Conservation (phyloP, 2,113 vertebrate species). For the Anolis sagrei region DNA sequence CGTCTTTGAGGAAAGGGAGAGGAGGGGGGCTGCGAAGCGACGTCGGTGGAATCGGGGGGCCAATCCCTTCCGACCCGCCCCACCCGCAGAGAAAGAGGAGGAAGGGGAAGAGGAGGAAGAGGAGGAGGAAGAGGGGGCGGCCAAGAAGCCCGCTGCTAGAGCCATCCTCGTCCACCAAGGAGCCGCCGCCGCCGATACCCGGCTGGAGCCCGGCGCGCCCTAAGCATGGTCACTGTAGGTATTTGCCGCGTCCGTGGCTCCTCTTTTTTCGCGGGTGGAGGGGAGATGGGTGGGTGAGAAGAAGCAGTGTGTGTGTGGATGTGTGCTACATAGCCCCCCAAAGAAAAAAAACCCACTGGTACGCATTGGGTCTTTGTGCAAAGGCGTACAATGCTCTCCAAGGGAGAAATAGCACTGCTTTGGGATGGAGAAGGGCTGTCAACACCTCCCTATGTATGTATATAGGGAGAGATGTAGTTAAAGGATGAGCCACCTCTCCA, state of each 20-base stretch:
- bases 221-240: conserved; percentile 79
- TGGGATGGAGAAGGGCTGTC: too few relatives aligned
- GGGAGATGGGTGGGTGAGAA: too few relatives aligned
- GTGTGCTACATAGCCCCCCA: neutral
- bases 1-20: too few relatives aligned
- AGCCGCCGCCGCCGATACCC: conserved; percentile 49
- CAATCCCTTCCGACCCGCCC: conserved; percentile 47
- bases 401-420: too few relatives aligned
- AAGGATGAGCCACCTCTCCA: too few relatives aligned
- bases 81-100: conserved; percentile 47
- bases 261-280: neutral
- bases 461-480: too few relatives aligned
- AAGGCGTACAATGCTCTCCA: too few relatives aligned
- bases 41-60: neutral
- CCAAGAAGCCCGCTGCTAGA: conserved; percentile 33
- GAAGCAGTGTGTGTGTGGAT: neutral
- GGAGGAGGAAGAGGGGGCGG: neutral
- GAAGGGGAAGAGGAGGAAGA: neutral
- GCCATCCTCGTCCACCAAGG: conserved; percentile 37
- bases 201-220: conserved; percentile 44
- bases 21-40: too few relatives aligned
- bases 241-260: conserved; percentile 32
- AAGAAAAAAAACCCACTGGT: neutral
- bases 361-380: too few relatives aligned
- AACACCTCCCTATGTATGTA: too few relatives aligned